phyloP scores from a whole-genome alignment of 2,888 invertebrate species.

The Drosophila suboccidentalis region DNA sequence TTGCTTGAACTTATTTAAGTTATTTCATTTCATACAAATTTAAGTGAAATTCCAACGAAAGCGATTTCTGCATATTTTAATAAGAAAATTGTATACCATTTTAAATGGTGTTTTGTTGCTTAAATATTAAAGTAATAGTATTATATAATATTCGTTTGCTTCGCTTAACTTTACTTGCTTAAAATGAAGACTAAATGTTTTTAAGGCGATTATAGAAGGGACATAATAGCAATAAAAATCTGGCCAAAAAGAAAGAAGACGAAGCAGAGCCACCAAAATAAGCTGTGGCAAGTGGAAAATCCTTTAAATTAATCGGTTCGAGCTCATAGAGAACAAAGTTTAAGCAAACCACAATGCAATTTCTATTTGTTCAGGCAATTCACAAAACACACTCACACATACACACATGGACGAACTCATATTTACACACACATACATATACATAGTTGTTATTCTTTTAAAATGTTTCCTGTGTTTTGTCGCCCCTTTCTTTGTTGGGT shows the following conservation, averaged over 20 bases:
- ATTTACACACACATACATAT: not conserved
- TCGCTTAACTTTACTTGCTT: too few species aligned
- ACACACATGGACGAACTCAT: not conserved
- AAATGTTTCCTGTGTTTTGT: slow-evolving; percentile 14
- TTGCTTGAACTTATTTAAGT: too few species aligned
- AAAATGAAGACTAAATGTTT: too few species aligned
- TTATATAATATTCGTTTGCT: too few species aligned
- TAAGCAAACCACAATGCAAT: slow-evolving; percentile 15
- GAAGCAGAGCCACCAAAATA: slow-evolving; percentile 34
- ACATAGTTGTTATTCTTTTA: slow-evolving; percentile 24
- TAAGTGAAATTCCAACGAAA: too few species aligned
- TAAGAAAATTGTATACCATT: too few species aligned
- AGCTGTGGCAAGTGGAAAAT: slow-evolving; percentile 31
- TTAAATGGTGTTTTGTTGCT: too few species aligned
- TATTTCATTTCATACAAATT: too few species aligned
- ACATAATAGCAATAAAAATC: slow-evolving; percentile 18
- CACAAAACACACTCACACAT: slow-evolving; percentile 1
- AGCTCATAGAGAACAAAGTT: slow-evolving; percentile 6
- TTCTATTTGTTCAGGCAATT: slow-evolving; percentile 26
- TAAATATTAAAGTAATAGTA: too few species aligned
- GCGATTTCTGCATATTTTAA: too few species aligned
- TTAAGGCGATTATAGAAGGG: slow-evolving; percentile 33
- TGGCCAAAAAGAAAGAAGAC: not conserved
- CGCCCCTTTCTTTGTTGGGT: slow-evolving; percentile 1
- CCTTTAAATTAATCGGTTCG: slow-evolving; percentile 29